Percentiles rank a stretch among this genome's conserved stretches.
Conservation (phyloP, 2,888 invertebrate genomes). For the Azorinus chamasolen region DNA sequence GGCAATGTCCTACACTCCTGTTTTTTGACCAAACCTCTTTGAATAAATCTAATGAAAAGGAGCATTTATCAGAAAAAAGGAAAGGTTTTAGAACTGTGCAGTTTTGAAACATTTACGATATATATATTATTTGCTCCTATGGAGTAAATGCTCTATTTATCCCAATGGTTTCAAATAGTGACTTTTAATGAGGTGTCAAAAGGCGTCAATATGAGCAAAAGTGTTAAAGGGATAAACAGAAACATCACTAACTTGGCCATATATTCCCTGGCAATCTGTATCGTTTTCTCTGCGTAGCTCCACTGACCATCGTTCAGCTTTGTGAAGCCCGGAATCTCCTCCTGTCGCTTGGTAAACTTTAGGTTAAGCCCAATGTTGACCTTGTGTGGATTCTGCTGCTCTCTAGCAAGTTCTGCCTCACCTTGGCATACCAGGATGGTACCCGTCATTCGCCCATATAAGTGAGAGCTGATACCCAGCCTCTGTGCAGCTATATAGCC, state of each 20-base stretch:
- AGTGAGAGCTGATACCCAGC: constrained; percentile 89
- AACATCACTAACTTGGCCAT: constrained; percentile 88
- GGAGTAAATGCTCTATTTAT: too few relatives aligned
- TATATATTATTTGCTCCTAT: too few relatives aligned
- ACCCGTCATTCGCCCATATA: constrained; percentile 95
- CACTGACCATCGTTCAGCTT: constrained; percentile 89
- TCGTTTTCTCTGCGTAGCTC: constrained; percentile 93
- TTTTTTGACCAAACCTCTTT: too few relatives aligned
- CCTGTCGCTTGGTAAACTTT: constrained; percentile 93
- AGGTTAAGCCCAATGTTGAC: constrained; percentile 96
- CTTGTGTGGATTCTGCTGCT: constrained; percentile 70
- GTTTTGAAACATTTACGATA: too few relatives aligned
- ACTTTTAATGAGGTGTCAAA: too few relatives aligned
- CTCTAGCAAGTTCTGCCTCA: constrained; percentile 63
- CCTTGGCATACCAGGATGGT: constrained; percentile 90
- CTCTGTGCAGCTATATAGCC: constrained; percentile 85
- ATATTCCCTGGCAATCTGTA: constrained; percentile 91
- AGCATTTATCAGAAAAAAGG: too few relatives aligned
- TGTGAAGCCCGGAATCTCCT: constrained; percentile 93
- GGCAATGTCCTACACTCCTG: too few relatives aligned
- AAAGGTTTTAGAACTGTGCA: too few relatives aligned
- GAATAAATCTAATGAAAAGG: too few relatives aligned
- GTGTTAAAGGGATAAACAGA: too few relatives aligned
- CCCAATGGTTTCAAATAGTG: too few relatives aligned
- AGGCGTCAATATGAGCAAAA: too few relatives aligned